Evolutionary conservation across 1,140 invertebrate species (phyloP).

Genomic region (Mycetomoellerius zeteki): DNA sequence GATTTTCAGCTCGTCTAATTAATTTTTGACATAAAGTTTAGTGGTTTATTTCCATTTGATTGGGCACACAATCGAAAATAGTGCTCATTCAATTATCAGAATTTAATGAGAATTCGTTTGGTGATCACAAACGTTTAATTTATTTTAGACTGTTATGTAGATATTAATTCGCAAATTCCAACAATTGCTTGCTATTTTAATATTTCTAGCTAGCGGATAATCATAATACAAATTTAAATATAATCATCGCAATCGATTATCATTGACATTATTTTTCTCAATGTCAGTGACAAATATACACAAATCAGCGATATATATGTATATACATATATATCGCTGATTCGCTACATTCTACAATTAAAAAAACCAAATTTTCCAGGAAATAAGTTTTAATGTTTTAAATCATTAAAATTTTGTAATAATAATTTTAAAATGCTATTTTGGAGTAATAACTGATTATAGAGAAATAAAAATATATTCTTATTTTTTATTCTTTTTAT

Average conservation of each 20-base stretch:
- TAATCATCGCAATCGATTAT: not conserved
- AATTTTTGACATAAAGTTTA: constrained; percentile 21
- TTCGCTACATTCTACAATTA: too few species aligned
- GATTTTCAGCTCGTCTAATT: constrained; percentile 48
- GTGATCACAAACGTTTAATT: constrained; percentile 20
- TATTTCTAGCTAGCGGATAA: constrained; percentile 1
- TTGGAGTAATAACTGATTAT: too few species aligned
- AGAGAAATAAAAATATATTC: too few species aligned
- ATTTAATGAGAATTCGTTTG: constrained; percentile 28
- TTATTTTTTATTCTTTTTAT: too few species aligned
- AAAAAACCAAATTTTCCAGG: too few species aligned
- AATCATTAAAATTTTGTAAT: too few species aligned
- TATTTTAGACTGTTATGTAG: constrained; percentile 10
- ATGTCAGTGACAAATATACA: too few species aligned
- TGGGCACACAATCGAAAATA: constrained; percentile 32
- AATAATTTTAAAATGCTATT: too few species aligned
- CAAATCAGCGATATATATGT: too few species aligned
- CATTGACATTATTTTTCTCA: constrained; percentile 1
- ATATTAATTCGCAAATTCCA: constrained; percentile 33
- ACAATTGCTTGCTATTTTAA: constrained; percentile 28
- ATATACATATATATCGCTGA: too few species aligned
- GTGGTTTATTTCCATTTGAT: constrained; percentile 55
- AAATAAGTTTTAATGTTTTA: too few species aligned
- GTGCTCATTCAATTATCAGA: constrained; percentile 49
- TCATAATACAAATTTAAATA: not conserved